Percentiles rank a stretch among this genome's conserved stretches.
Evolutionary conservation across 2,113 vertebrate species (phyloP).

Genomic region (Rhea pennata): DNA sequence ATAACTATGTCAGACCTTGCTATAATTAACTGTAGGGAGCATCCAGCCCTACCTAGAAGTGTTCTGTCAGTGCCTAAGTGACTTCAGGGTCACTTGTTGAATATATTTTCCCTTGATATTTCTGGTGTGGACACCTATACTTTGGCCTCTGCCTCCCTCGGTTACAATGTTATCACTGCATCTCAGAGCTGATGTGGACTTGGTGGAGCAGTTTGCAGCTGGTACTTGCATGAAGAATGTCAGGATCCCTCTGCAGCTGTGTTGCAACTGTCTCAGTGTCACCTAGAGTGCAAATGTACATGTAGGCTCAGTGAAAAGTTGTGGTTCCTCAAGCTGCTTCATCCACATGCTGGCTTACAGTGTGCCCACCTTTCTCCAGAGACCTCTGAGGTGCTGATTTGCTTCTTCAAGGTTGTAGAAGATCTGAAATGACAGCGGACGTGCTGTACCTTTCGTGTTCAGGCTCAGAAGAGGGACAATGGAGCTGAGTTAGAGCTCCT

Average conservation of each 20-base stretch:
- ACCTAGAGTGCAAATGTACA: rapidly evolving
- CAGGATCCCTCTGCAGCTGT: background rate
- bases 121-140: background rate
- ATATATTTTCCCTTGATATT: background rate
- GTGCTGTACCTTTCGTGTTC: no score
- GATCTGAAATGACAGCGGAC: rapidly evolving
- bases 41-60: background rate
- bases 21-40: background rate
- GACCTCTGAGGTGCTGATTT: background rate
- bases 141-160: background rate
- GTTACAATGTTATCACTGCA: background rate
- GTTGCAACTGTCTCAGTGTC: background rate
- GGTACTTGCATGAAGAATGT: background rate
- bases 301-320: background rate
- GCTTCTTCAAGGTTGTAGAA: background rate
- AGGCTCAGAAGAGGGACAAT: background rate
- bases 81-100: background rate
- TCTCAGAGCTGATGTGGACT: background rate
- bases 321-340: background rate
- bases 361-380: background rate
- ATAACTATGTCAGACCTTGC: background rate
- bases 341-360: background rate
- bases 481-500: background rate
- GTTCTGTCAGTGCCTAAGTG: background rate
- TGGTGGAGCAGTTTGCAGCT: background rate